These are phyloP conservation scores for Monomorium pharaonis DNA, from an alignment of 1,140 invertebrate genomes.

Conservation along the genomic window DNA sequence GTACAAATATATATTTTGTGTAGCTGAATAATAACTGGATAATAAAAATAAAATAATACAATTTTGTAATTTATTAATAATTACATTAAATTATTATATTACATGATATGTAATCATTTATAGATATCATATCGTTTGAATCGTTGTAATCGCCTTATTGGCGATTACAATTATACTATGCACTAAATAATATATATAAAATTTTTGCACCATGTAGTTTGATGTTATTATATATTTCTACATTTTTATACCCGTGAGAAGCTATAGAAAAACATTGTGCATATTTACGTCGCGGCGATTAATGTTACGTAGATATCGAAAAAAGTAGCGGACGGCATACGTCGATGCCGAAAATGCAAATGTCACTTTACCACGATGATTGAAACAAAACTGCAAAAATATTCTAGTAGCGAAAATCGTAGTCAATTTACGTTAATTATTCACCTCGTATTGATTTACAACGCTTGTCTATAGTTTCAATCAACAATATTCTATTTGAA, in stretches of 20 bases:
- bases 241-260: slow-evolving; percentile 21
- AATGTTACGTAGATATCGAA: slow-evolving; percentile 46
- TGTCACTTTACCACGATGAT: slow-evolving; percentile 37
- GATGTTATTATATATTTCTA: slow-evolving; percentile 37
- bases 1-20: no score
- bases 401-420: slow-evolving; percentile 18
- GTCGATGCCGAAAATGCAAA: slow-evolving; percentile 36
- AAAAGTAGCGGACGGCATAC: neutral
- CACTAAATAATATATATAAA: neutral
- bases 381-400: slow-evolving; percentile 20
- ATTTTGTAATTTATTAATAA: neutral
- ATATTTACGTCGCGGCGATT: slow-evolving; percentile 20
- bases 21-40: neutral
- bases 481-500: slow-evolving; percentile 21
- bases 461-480: slow-evolving; percentile 7
- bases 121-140: neutral
- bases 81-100: neutral
- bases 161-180: neutral
- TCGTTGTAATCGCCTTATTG: no score
- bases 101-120: neutral
- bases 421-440: slow-evolving; percentile 30
- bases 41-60: neutral
- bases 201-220: neutral
- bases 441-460: slow-evolving; percentile 28
- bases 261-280: slow-evolving; percentile 24